A percentile compares a stretch with the other conserved stretches of the same genome.
Evolutionary conservation across 64 coral and sea anemone species (phyloP).

Genomic region (Montipora efflorescens): DNA sequence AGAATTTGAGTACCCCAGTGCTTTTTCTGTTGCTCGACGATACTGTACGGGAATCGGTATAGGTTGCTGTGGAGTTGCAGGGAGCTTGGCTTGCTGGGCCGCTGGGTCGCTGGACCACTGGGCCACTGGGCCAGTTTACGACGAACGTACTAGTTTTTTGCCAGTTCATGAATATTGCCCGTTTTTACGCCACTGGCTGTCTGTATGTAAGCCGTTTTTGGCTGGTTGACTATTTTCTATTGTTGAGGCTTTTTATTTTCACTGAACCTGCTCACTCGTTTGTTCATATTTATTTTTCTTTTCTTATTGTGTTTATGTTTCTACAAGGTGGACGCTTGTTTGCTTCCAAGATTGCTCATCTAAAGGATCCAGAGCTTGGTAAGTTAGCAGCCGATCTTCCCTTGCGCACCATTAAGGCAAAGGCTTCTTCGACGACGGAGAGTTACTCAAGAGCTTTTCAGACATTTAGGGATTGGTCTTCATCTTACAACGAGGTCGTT

Average conservation of each 20-base stretch:
- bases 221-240: not conserved
- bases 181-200: not conserved
- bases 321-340: conserved; percentile 22
- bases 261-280: not conserved
- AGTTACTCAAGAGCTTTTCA: conserved; percentile 1
- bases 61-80: no score
- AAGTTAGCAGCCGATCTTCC: conserved; percentile 27
- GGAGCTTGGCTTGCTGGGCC: no score
- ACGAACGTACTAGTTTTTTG: conserved; percentile 19
- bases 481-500: no score
- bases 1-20: no score
- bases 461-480: no score
- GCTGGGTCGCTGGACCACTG: no score
- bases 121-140: not conserved
- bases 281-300: conserved; percentile 24
- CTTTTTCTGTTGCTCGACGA: no score
- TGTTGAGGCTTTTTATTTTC: not conserved
- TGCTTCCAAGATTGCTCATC: not conserved
- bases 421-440: conserved; percentile 38
- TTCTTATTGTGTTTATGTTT: not conserved
- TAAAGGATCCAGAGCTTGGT: conserved; percentile 8
- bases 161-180: not conserved
- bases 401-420: conserved; percentile 3
- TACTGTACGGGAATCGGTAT: no score
- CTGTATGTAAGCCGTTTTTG: conserved; percentile 1